Percentiles rank a stretch among this genome's conserved stretches.
Evolutionary conservation across 2,888 invertebrate species (phyloP).

Genomic region (Limnephilus marmoratus): DNA sequence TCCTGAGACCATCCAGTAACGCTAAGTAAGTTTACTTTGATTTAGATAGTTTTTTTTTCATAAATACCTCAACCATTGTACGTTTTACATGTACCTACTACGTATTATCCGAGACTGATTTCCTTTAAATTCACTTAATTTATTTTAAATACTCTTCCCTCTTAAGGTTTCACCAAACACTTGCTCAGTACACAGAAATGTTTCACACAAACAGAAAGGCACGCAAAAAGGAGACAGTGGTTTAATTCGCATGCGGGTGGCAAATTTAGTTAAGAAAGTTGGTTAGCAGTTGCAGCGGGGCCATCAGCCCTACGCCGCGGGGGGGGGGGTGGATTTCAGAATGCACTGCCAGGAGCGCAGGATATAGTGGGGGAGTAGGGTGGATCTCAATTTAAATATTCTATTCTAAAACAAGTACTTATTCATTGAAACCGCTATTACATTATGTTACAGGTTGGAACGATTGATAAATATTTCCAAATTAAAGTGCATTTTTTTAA

Average conservation of each 20-base stretch:
- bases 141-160: not conserved
- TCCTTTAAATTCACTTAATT: too few relatives aligned
- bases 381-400: not conserved
- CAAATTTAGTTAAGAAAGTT: slow-evolving; percentile 32
- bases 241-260: not conserved
- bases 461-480: not conserved
- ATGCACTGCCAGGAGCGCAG: not conserved
- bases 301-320: not conserved
- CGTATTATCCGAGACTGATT: not conserved
- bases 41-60: not conserved
- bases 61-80: not conserved
- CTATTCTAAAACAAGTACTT: not conserved
- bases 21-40: not conserved
- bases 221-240: not conserved
- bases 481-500: not conserved
- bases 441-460: not conserved
- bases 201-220: not conserved
- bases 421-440: not conserved
- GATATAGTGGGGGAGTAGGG: not conserved
- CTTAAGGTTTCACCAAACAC: not conserved
- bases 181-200: not conserved
- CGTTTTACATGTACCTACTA: not conserved
- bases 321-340: not conserved
- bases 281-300: not conserved
- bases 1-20: too few relatives aligned